A percentile compares a stretch with the other conserved stretches of the same genome.
phyloP scores from a whole-genome alignment of 1,140 invertebrate genomes.

The Plectrocnemia conspersa region DNA sequence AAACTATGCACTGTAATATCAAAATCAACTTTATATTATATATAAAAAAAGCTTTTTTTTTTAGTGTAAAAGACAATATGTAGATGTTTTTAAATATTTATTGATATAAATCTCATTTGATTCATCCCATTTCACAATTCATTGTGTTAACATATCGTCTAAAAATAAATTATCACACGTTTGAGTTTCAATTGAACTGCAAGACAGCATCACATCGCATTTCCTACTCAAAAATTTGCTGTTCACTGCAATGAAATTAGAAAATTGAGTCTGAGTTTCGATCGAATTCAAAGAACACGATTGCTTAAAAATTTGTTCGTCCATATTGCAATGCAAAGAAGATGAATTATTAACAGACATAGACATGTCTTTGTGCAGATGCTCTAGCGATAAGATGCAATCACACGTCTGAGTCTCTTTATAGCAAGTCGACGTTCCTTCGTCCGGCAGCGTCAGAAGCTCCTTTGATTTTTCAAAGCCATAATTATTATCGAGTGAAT shows the following conservation, averaged over 20 bases:
- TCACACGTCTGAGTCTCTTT: slow-evolving; percentile 20
- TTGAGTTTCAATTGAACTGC: slow-evolving; percentile 19
- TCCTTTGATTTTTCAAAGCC: not conserved
- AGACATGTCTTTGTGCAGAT: too few species aligned
- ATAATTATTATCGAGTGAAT: not conserved
- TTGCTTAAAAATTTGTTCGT: too few species aligned
- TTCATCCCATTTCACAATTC: too few species aligned
- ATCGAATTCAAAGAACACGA: slow-evolving; percentile 17
- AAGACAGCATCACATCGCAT: slow-evolving; percentile 21
- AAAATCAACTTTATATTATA: too few species aligned
- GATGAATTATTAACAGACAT: too few species aligned
- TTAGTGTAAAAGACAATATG: too few species aligned
- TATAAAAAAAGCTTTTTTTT: too few species aligned
- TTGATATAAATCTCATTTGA: too few species aligned
- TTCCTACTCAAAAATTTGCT: slow-evolving; percentile 18
- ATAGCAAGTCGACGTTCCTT: slow-evolving; percentile 7
- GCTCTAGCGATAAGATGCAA: too few species aligned
- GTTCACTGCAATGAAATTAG: not conserved
- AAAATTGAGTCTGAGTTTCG: slow-evolving; percentile 6
- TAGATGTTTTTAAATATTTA: too few species aligned
- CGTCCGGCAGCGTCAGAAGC: slow-evolving; percentile 1
- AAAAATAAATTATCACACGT: slow-evolving; percentile 7
- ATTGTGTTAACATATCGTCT: not conserved
- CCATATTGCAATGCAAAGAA: too few species aligned
- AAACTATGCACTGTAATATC: too few species aligned